Conservation (phyloP, 1,140 invertebrate species). For the Drosophila kohkoa region DNA sequence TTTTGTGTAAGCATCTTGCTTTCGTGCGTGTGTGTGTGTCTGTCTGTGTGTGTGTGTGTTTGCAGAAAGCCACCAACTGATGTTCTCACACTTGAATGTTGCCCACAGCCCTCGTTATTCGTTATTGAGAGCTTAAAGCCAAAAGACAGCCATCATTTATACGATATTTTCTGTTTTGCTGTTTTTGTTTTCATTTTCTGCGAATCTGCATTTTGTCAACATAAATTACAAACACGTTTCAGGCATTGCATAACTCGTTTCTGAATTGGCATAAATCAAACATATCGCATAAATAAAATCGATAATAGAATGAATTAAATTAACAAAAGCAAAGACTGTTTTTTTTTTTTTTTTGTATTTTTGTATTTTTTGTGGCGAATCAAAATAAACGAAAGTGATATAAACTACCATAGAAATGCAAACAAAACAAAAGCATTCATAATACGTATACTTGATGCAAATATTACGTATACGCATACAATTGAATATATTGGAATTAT, state of each 20-base stretch:
- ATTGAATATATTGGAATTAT: too few relatives aligned
- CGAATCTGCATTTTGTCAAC: conserved; percentile 3
- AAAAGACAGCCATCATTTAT: conserved; percentile 35
- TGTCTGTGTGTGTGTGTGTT: not conserved
- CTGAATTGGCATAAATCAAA: not conserved
- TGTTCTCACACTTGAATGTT: conserved; percentile 2
- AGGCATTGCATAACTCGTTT: conserved; percentile 9
- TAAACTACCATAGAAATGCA: too few relatives aligned
- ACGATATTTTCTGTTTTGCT: not conserved
- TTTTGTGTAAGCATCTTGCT: not conserved
- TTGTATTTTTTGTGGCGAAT: too few relatives aligned
- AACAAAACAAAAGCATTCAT: too few relatives aligned
- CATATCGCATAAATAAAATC: not conserved
- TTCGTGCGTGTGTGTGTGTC: not conserved
- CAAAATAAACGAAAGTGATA: too few relatives aligned
- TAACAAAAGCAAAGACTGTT: too few relatives aligned
- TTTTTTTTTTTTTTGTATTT: too few relatives aligned
- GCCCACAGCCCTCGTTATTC: conserved; percentile 4
- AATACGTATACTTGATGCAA: too few relatives aligned
- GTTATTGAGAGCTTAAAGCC: conserved; percentile 35
- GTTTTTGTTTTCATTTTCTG: not conserved
- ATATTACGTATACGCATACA: too few relatives aligned
- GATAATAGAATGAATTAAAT: too few relatives aligned
- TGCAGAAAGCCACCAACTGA: not conserved
- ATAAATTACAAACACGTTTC: conserved; percentile 24